Evolutionary conservation across 2,888 invertebrate species (phyloP), one percentile per base, ranked within the genome.

Genomic region (Andrena flavipes): DNA sequence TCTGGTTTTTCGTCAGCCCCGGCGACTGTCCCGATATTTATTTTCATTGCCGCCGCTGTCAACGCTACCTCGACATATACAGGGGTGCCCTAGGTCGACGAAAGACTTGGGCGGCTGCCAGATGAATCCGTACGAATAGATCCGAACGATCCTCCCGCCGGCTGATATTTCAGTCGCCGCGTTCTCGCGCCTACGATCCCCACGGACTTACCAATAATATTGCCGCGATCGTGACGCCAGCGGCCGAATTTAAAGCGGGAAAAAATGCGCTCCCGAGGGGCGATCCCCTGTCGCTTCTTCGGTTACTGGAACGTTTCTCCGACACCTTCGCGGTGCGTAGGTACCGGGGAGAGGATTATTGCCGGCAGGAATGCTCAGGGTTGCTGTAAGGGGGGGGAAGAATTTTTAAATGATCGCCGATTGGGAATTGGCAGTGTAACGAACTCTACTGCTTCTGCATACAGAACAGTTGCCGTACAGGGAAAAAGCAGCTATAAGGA

Each of bases 21-120:
- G 62, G 6, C 65, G 76, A 82, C 82, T 82, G 80, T 84, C 63
- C 78, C n/a, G 78, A 89, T 89, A 89, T 89, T 89, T 89, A 89
- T 87, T 88, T 88, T 87, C 67, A 89, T 80, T 81, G 78, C 84
- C 77, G 65, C 1, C 71, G 70, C 82, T 88, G 84, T 88, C 89
- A 89, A 88, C 87, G 83, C 84, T 86, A 80, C 78, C 83, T 70
- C 85, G 74, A 85, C 89, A 63, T 81, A 72, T 54, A 80, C 76
- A 80, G 71, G 85, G 78, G 65, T 84, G 75, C 51, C 76, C 77
- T 78, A 78, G 81, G 68, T 80, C 84, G 85, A 84, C 68, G 80
- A 88, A 67, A 87, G 76, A 80, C 79, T 78, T 85, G 85, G 85
- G 80, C 63, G 23, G 59, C 30, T 76, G 81, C 82, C 86, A 78